phyloP scores from a whole-genome alignment of 2,888 invertebrate genomes.

The Slavum lentiscoides region DNA sequence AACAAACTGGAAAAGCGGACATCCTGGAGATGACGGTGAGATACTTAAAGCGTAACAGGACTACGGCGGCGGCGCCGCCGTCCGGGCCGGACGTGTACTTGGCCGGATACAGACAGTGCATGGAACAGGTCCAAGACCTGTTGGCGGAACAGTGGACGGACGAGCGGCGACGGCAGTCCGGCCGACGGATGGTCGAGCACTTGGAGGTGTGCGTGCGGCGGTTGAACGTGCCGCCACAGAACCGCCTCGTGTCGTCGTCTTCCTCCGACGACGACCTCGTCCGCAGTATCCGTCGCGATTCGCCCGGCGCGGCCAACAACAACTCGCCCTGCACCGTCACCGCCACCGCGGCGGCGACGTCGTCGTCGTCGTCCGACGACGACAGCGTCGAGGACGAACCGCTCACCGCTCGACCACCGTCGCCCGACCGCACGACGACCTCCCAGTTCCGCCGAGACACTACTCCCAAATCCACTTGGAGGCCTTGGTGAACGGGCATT shows the following conservation, averaged over 20 bases:
- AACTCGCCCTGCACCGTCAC: too few species aligned
- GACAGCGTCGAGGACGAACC: background rate
- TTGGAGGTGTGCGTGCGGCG: constrained; percentile 18
- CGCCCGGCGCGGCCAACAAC: background rate
- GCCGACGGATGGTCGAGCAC: constrained; percentile 36
- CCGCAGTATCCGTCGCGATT: background rate
- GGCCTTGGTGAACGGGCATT: constrained; percentile 35
- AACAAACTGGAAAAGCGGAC: constrained; percentile 53
- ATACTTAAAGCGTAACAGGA: constrained; percentile 40
- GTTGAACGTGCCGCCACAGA: background rate
- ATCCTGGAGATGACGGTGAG: constrained; percentile 54
- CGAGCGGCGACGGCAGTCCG: constrained; percentile 3
- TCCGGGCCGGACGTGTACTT: constrained; percentile 8
- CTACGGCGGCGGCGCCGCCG: background rate
- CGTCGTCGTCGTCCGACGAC: constrained; percentile 8
- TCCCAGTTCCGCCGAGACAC: background rate
- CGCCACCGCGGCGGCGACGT: background rate
- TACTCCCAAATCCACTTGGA: constrained; percentile 18
- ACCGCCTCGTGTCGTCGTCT: background rate
- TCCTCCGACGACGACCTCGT: background rate
- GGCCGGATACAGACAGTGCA: constrained; percentile 34
- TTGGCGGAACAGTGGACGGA: constrained; percentile 44
- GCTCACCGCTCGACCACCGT: background rate
- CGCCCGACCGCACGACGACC: background rate
- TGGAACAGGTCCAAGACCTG: constrained; percentile 35